Percentiles rank a stretch among this genome's conserved stretches.
phyloP scores from a whole-genome alignment of 2,113 vertebrate genomes.

The Phyllopteryx taeniolatus region DNA sequence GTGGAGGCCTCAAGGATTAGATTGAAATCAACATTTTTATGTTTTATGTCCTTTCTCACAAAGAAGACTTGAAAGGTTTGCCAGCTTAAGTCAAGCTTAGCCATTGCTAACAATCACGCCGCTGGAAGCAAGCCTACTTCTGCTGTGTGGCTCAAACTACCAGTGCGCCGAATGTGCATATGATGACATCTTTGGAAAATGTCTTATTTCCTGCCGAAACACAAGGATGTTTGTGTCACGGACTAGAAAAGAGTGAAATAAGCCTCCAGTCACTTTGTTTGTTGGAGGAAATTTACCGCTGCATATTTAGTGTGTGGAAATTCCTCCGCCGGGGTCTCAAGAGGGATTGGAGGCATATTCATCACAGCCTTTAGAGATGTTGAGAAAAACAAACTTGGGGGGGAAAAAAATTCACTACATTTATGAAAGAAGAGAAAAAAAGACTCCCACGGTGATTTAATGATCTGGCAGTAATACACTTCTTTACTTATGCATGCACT shows the following conservation, averaged over 20 bases:
- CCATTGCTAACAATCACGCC: slow-evolving; percentile 26
- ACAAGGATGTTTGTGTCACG: background rate
- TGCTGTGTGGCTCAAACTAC: background rate
- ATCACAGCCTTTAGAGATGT: slow-evolving; percentile 23
- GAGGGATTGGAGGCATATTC: slow-evolving; percentile 25
- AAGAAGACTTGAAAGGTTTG: slow-evolving; percentile 43
- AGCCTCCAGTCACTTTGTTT: slow-evolving; percentile 19
- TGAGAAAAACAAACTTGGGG: slow-evolving; percentile 40
- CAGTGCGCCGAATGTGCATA: background rate
- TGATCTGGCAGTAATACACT: slow-evolving; percentile 43
- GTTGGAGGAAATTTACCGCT: slow-evolving; percentile 20
- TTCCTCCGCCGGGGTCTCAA: slow-evolving; percentile 15
- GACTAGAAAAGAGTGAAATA: background rate
- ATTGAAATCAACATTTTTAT: slow-evolving; percentile 48
- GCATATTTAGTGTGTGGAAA: slow-evolving; percentile 28
- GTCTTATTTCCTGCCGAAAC: background rate
- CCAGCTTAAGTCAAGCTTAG: slow-evolving; percentile 31
- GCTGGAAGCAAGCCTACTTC: slow-evolving; percentile 23
- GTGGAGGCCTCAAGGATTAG: slow-evolving; percentile 40
- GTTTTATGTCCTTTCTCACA: slow-evolving; percentile 39
- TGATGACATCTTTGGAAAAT: background rate
- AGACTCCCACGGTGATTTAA: slow-evolving; percentile 32
- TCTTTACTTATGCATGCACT: slow-evolving; percentile 44
- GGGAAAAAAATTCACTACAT: slow-evolving; percentile 36
- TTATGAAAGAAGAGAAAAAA: slow-evolving; percentile 17